These are phyloP conservation scores for Oopsacas minuta DNA, from an alignment of 37 sponge, comb jelly and placozoan genomes.

Conservation along the genomic window DNA sequence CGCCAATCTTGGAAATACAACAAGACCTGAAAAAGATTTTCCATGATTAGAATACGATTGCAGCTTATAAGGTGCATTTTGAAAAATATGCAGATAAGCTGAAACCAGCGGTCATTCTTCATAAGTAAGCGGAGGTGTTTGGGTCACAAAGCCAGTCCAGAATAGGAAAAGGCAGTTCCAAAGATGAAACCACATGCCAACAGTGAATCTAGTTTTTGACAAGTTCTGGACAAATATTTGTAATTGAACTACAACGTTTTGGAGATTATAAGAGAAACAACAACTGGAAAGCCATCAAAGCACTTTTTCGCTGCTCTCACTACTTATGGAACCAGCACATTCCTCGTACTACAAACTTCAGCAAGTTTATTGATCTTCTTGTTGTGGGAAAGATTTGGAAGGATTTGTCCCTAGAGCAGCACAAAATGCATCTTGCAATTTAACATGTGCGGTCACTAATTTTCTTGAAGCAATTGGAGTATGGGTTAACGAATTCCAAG, in stretches of 20 bases:
- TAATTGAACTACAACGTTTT: background rate
- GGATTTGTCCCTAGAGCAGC: background rate
- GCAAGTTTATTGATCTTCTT: background rate
- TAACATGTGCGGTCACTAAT: background rate
- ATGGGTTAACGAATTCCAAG: background rate
- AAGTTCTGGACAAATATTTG: background rate
- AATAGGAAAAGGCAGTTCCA: background rate
- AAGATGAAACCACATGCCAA: background rate
- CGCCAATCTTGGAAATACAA: background rate
- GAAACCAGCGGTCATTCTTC: background rate
- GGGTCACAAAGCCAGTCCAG: background rate
- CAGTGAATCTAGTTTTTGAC: background rate
- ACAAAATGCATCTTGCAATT: background rate
- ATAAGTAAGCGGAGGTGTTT: background rate
- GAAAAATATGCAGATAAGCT: background rate
- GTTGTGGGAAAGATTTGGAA: background rate
- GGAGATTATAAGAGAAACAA: background rate
- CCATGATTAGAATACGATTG: background rate
- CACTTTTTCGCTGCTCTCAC: background rate
- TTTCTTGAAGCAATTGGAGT: background rate
- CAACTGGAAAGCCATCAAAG: background rate
- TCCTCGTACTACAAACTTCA: background rate
- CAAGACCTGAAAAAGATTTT: background rate
- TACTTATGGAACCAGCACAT: background rate
- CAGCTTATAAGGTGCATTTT: background rate